Conservation (phyloP, 2,888 invertebrate species). For the Ochropleura plecta region DNA sequence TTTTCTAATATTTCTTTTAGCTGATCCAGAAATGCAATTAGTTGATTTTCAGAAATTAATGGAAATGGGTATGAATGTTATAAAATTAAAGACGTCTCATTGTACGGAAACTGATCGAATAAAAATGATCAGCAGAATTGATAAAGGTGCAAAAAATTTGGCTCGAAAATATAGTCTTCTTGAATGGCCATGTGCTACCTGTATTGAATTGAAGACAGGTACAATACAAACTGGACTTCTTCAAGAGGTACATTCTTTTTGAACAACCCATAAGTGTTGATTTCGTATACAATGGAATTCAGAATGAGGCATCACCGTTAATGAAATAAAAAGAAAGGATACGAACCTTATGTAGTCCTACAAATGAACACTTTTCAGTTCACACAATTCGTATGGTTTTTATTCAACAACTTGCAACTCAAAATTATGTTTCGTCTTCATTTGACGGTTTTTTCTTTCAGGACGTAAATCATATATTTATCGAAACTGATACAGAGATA, state of each 20-base stretch:
- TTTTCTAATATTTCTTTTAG: constrained; percentile 58
- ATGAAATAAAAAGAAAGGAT: neutral
- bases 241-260: constrained; percentile 65
- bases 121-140: constrained; percentile 76
- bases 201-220: constrained; percentile 95
- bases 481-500: constrained; percentile 64
- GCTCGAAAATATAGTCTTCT: constrained; percentile 89
- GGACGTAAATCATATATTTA: constrained; percentile 49
- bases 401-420: neutral
- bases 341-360: neutral
- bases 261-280: neutral
- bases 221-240: constrained; percentile 93
- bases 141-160: constrained; percentile 84
- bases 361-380: neutral
- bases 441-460: constrained; percentile 50
- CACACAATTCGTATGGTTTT: neutral
- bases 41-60: constrained; percentile 87
- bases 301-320: neutral
- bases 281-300: neutral
- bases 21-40: constrained; percentile 68
- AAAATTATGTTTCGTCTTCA: neutral
- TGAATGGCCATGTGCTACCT: constrained; percentile 93
- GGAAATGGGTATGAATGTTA: constrained; percentile 86
- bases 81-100: constrained; percentile 76
- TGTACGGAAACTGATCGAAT: constrained; percentile 75